Evolutionary conservation across 64 coral and sea anemone genomes (phyloP).

Genomic region (Stichodactyla helianthus): DNA sequence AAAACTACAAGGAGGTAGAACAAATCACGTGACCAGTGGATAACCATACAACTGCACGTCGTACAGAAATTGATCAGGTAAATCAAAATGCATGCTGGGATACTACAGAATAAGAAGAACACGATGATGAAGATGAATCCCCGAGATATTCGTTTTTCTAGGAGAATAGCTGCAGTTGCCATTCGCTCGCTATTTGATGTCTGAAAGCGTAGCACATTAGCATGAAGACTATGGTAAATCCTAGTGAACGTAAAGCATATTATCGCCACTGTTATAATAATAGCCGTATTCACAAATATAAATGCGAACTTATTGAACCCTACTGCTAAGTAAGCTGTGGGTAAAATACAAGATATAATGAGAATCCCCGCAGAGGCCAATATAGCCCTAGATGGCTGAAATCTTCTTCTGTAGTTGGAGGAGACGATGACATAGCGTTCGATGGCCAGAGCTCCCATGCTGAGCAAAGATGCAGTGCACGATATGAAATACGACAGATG

Average conservation of each 20-base stretch:
- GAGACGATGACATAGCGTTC: slow-evolving; percentile 83
- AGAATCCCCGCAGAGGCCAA: slow-evolving; percentile 30
- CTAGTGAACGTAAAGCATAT: slow-evolving; percentile 30
- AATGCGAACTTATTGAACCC: slow-evolving; percentile 63
- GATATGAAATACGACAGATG: slow-evolving; percentile 78
- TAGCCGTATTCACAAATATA: slow-evolving; percentile 64
- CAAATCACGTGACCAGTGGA: slow-evolving; percentile 63
- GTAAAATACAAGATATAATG: slow-evolving; percentile 20
- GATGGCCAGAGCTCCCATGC: slow-evolving; percentile 64
- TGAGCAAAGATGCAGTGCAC: slow-evolving; percentile 64
- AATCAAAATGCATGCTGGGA: slow-evolving; percentile 56
- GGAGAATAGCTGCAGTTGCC: neutral
- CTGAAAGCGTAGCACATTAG: slow-evolving; percentile 29
- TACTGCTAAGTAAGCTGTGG: slow-evolving; percentile 36
- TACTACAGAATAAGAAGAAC: slow-evolving; percentile 35
- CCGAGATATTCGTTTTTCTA: slow-evolving; percentile 35
- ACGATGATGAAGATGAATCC: slow-evolving; percentile 47
- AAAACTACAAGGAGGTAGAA: slow-evolving; percentile 40
- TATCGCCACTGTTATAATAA: slow-evolving; percentile 19
- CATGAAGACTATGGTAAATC: slow-evolving; percentile 35
- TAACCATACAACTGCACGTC: slow-evolving; percentile 48
- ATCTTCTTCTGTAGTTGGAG: slow-evolving; percentile 47
- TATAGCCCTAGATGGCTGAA: slow-evolving; percentile 20
- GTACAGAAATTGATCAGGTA: slow-evolving; percentile 59
- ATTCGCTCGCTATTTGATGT: neutral